phyloP scores from a whole-genome alignment of 2,113 vertebrate species.

The Dissostichus mawsoni region DNA sequence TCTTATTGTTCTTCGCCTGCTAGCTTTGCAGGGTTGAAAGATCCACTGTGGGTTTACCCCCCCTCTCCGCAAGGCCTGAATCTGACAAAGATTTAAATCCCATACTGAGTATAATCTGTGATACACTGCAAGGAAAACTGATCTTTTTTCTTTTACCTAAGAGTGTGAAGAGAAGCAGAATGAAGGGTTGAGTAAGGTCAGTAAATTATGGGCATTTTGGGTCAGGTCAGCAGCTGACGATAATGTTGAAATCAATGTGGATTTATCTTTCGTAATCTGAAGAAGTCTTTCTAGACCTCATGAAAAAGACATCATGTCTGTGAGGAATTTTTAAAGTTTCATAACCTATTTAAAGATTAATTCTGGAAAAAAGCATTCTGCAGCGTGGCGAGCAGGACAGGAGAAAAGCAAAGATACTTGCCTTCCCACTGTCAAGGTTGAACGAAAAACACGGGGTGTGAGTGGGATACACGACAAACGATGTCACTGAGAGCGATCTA shows the following conservation, averaged over 20 bases:
- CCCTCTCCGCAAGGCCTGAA: neutral
- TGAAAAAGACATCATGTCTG: constrained; percentile 76
- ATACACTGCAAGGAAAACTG: neutral
- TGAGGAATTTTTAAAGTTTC: constrained; percentile 72
- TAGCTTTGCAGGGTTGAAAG: constrained; percentile 23
- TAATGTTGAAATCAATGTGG: constrained; percentile 1
- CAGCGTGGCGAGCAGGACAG: neutral
- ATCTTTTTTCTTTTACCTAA: constrained; percentile 2
- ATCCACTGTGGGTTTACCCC: constrained; percentile 8
- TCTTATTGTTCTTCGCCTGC: constrained; percentile 39
- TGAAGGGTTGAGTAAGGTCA: neutral
- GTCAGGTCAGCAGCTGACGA: neutral
- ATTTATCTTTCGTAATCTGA: constrained; percentile 56
- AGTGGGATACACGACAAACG: constrained; percentile 56
- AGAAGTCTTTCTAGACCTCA: constrained; percentile 60
- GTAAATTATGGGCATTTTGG: neutral
- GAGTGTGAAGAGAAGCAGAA: neutral
- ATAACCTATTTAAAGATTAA: constrained; percentile 76
- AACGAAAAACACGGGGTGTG: constrained; percentile 35
- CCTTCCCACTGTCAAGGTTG: constrained; percentile 43
- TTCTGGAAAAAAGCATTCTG: constrained; percentile 55
- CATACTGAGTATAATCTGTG: neutral
- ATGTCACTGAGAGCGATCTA: constrained; percentile 61
- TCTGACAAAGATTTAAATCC: constrained; percentile 32
- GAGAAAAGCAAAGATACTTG: constrained; percentile 30